Conservation (phyloP, 2,797 vertebrate genomes). For the Siniperca undulata region DNA sequence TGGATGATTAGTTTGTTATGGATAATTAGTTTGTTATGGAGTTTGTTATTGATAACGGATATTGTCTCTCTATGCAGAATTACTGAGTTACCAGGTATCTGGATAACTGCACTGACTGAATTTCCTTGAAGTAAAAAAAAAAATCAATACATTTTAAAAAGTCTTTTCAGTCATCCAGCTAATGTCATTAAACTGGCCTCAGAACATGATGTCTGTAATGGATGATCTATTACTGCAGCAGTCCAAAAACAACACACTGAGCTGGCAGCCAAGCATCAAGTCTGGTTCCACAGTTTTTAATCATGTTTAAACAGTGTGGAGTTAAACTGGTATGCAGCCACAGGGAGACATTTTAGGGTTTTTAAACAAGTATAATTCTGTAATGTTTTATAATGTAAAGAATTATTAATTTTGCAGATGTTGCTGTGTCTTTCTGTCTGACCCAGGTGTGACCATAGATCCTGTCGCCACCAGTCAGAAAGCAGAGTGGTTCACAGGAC, state of each 20-base stretch:
- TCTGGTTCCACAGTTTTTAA: not conserved
- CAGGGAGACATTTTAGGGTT: not conserved
- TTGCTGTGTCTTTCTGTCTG: slow-evolving; percentile 5
- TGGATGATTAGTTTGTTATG: not conserved
- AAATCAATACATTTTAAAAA: not conserved
- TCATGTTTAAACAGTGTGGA: not conserved
- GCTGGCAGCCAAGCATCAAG: not conserved
- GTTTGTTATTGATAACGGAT: not conserved
- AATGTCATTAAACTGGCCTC: not conserved
- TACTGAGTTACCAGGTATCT: not conserved
- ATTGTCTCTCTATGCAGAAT: not conserved
- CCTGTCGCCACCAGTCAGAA: slow-evolving; percentile 17
- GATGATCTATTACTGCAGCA: not conserved
- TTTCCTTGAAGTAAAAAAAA: no score
- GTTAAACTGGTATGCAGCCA: not conserved
- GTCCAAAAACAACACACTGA: not conserved
- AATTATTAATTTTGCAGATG: not conserved
- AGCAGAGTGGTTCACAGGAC: not conserved
- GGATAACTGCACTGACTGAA: not conserved
- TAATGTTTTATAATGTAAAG: not conserved
- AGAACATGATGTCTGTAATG: not conserved
- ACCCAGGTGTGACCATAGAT: slow-evolving; percentile 15
- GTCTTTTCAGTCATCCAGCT: not conserved
- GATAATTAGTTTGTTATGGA: not conserved
- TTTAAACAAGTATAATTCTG: not conserved